Conservation (phyloP, 2,797 vertebrate genomes). For the Gouania willdenowi region DNA sequence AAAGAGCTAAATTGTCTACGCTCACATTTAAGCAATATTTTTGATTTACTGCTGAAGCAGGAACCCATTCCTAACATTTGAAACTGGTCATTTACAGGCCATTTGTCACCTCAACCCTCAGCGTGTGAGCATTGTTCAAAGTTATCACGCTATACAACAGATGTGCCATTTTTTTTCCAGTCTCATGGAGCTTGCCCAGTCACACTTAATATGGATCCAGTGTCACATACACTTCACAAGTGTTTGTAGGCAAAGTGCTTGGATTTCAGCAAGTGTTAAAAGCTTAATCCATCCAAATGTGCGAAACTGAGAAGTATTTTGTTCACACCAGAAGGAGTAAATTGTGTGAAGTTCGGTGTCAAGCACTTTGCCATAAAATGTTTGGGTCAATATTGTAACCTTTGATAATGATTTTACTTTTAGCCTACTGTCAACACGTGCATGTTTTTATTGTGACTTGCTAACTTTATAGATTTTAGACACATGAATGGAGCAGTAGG, state of each 20-base stretch:
- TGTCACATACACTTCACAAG: conserved; percentile 68
- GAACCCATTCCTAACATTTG: conserved; percentile 13
- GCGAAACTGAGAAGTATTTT: conserved; percentile 77
- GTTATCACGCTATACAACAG: conserved; percentile 60
- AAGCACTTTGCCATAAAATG: conserved; percentile 62
- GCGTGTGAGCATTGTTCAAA: conserved; percentile 53
- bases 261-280: conserved; percentile 77
- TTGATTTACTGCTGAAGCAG: conserved; percentile 23
- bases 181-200: conserved; percentile 49
- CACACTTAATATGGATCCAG: conserved; percentile 72
- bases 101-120: conserved; percentile 39
- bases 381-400: conserved; percentile 58
- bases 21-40: conserved; percentile 28
- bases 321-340: conserved; percentile 75
- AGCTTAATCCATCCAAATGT: conserved; percentile 76
- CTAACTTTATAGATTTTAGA: conserved; percentile 3
- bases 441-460: neutral
- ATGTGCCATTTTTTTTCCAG: conserved; percentile 61
- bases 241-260: conserved; percentile 71
- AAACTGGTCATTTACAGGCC: conserved; percentile 21
- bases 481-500: neutral
- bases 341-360: conserved; percentile 67
- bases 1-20: conserved; percentile 16
- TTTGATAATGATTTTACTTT: conserved; percentile 62
- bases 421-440: conserved; percentile 42